Evolutionary conservation across 2,888 invertebrate species (phyloP).

Genomic region (Barypeithes pellucidus): DNA sequence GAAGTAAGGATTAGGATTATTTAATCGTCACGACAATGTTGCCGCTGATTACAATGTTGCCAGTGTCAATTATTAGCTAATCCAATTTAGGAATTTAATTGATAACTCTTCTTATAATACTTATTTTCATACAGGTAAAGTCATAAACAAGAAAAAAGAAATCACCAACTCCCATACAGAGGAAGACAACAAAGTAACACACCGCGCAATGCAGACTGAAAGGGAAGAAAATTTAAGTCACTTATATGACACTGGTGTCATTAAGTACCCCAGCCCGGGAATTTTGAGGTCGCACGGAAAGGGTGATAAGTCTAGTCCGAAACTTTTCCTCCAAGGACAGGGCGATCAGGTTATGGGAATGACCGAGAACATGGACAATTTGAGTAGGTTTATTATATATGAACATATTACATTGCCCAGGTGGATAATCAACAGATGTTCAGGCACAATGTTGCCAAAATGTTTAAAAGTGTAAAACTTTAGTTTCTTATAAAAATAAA

Average conservation of each 20-base stretch:
- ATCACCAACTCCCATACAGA: constrained; percentile 36
- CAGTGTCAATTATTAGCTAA: no score
- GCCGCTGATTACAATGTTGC: no score
- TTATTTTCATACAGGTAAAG: constrained; percentile 37
- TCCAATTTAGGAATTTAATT: no score
- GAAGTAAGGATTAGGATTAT: no score
- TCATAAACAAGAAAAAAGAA: constrained; percentile 38
- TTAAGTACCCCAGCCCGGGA: constrained; percentile 65
- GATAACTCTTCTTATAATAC: no score
- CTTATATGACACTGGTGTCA: constrained; percentile 66
- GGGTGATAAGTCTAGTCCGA: constrained; percentile 34
- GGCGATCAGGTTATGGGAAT: constrained; percentile 53
- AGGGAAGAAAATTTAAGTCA: constrained; percentile 62
- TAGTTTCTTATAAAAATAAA: no score
- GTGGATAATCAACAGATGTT: no score
- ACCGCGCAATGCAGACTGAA: constrained; percentile 68
- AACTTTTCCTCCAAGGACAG: constrained; percentile 40
- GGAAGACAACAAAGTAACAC: constrained; percentile 56
- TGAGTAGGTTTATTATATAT: constrained; percentile 51
- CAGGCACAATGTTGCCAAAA: no score
- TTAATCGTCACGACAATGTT: no score
- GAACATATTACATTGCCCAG: no score
- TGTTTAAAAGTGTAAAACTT: no score
- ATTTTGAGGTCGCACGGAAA: constrained; percentile 36
- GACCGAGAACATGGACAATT: constrained; percentile 54